Evolutionary conservation across 2,113 vertebrate species (phyloP), one percentile per base, ranked within the genome.

Genomic region (Catharus bicknelli): DNA sequence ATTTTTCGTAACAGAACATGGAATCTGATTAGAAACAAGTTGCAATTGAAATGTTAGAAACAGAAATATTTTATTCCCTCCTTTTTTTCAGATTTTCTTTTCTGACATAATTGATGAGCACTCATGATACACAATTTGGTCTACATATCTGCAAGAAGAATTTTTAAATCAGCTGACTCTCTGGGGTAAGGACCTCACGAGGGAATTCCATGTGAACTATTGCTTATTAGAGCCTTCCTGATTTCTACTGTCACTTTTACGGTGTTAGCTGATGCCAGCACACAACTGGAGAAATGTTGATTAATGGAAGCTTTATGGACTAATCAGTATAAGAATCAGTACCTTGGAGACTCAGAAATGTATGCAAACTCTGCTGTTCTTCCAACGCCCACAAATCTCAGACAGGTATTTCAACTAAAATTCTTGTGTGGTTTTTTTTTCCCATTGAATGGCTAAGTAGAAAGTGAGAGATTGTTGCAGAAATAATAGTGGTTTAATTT

Each of bases 241-340:
- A 45, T 50, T 90, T 88, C 55, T 70, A 30, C 45, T 53, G 64
- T 70, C 27, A 22, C 7, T 83, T 93, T 68, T 78, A 74, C 63
- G 42, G 4, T 47, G 34, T 69, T 84, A 68, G 61, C 36, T 68
- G 55, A 7, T 89, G 74, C 48, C 51, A 88, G 20, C 19, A 45
- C 63, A 54, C 32, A 93, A 38, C 72, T 76, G 54, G 50, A 94
- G 62, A 90, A 90, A 57, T 82, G 80, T 57, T 86, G 85, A 91
- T 83, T 94, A 88, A 85, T 89, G 50, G 59, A 93, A 93, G 69
- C 13, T 80, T 94, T 92, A 94, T 79, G 75, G 91, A 90, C 86
- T 90, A 87, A 90, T 95, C 90, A 82, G 83, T 83, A 67, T 63
- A 78, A 90, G 70, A 84, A 90, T 81, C 34, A 45, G 38, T 69